Evolutionary conservation across 2,113 vertebrate species (phyloP), one percentile per base, ranked within the genome.

Genomic region (Hemiprocne comata): DNA sequence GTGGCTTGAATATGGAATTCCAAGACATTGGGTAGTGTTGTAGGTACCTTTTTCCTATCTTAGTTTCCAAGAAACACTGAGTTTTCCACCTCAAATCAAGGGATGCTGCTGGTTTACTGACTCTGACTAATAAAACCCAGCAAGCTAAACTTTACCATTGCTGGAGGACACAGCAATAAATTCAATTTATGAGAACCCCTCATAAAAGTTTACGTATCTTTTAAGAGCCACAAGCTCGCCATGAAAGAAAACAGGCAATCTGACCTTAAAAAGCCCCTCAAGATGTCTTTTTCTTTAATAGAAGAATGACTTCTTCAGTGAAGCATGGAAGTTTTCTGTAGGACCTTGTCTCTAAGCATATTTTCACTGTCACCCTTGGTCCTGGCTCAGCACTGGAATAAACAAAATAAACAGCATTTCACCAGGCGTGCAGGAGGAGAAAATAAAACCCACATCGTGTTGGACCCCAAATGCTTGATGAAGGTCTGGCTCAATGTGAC

Each of bases 41-140:
- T 94, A 95, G 91, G 89, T 97, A 96, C 82, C 90, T 97, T 96
- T 97, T 97, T 97, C 94, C 95, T 96, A 74, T 15, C 66, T 77
- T 89, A 12, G 79, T 93, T 94, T 97, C 92, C 95, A 97, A 90
- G 50, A 94, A 97, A 92, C 2, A 17, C 67, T 93, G 0, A 2
- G n/a, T 87, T 96, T 94, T 96, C 80, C 51, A 85, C 85, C 93
- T 94, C 85, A 85, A 71, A 84, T 89, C 83, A 61, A 82, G 88
- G 28, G 74, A 93, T 94, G 86, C 86, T 67, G 66, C 65, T 94
- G 88, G 83, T 92, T 95, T 90, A 97, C 69, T 53, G 77, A 93
- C 86, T 89, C 86, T 95, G 89, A 95, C 93, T 83, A 92, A 91
- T 96, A 89, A 95, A 97, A 95, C 89, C 89, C 94, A 91, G 76